Conservation (phyloP, 1,140 invertebrate genomes). For the Cydia amplana region DNA sequence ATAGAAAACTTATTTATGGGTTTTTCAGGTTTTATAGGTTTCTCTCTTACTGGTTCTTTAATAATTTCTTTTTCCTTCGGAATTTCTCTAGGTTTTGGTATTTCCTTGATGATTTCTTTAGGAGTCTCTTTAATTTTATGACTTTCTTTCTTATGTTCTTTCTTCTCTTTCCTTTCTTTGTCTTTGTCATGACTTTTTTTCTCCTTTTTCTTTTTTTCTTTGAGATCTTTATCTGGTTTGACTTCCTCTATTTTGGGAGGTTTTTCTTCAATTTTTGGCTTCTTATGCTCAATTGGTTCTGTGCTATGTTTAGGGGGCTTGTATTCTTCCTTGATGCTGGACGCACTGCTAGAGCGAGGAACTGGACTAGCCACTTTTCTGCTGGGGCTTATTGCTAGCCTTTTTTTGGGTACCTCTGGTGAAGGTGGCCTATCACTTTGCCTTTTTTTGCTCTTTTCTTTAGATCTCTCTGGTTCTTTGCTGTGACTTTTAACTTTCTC, state of each 20-base stretch:
- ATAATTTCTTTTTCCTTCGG: slow-evolving; percentile 66
- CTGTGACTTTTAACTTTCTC: slow-evolving; percentile 82
- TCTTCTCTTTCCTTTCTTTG: slow-evolving; percentile 78
- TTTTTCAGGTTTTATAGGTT: slow-evolving; percentile 67
- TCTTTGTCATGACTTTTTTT: slow-evolving; percentile 78
- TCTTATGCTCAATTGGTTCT: slow-evolving; percentile 75
- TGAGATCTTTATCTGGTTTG: slow-evolving; percentile 63
- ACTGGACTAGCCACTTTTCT: slow-evolving; percentile 70
- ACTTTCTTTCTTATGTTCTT: slow-evolving; percentile 79
- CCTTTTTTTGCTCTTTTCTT: slow-evolving; percentile 80
- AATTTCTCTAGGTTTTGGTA: slow-evolving; percentile 71
- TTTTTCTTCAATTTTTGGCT: slow-evolving; percentile 70
- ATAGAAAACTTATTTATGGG: slow-evolving; percentile 71
- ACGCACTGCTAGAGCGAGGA: slow-evolving; percentile 67
- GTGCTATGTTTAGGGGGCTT: slow-evolving; percentile 62
- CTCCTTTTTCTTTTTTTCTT: slow-evolving; percentile 79
- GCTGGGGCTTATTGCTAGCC: slow-evolving; percentile 78
- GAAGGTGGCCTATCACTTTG: slow-evolving; percentile 72
- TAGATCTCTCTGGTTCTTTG: slow-evolving; percentile 82
- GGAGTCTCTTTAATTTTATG: slow-evolving; percentile 75
- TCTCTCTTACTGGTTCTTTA: slow-evolving; percentile 74
- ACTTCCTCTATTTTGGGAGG: slow-evolving; percentile 66
- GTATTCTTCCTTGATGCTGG: slow-evolving; percentile 76
- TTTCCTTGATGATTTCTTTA: slow-evolving; percentile 73
- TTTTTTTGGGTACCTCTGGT: slow-evolving; percentile 80